Conservation (phyloP, 2,797 vertebrate species). For the Poecilia wingei region DNA sequence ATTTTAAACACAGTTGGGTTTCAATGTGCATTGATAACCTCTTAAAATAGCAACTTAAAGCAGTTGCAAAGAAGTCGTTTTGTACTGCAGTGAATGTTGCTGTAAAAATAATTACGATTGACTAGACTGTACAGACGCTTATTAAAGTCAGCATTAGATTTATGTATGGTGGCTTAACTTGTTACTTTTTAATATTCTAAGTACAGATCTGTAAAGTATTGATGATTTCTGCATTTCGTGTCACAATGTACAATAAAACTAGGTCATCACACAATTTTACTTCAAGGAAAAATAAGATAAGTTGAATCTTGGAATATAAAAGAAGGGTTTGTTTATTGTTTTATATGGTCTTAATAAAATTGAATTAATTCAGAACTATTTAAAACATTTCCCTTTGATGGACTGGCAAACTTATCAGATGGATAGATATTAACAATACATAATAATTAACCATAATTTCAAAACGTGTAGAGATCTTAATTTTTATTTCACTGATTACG, state of each 20-base stretch:
- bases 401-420: neutral
- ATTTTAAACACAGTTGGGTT: neutral
- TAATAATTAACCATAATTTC: neutral
- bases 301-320: neutral
- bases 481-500: neutral
- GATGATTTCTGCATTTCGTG: neutral
- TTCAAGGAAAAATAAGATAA: neutral
- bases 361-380: neutral
- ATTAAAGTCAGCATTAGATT: neutral
- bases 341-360: neutral
- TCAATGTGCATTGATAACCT: neutral
- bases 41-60: neutral
- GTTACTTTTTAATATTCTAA: neutral
- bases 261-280: neutral
- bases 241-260: neutral
- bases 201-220: neutral
- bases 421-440: neutral
- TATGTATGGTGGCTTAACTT: neutral
- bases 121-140: neutral
- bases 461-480: neutral
- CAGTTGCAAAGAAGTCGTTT: neutral
- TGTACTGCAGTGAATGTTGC: neutral
- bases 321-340: neutral
- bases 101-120: neutral
- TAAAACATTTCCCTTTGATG: neutral